Conservation (phyloP, 2,113 vertebrate genomes). For the Ailurus styani region DNA sequence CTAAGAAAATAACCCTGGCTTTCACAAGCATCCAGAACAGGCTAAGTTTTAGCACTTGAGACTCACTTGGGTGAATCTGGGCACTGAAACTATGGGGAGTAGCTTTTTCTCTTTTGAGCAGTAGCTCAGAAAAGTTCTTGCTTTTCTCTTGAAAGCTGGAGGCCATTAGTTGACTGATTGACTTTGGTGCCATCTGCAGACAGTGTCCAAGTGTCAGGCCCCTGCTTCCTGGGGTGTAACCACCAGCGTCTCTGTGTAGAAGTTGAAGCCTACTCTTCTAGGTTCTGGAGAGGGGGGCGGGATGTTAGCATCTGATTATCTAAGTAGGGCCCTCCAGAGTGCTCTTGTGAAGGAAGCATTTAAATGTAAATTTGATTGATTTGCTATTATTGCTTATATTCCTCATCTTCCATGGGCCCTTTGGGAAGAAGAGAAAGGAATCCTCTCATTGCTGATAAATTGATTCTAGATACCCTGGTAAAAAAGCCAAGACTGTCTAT, state of each 20-base stretch:
- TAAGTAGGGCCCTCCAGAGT: constrained; percentile 43
- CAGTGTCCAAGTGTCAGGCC: accelerated
- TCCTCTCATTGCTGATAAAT: constrained; percentile 64
- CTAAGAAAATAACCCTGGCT: not conserved
- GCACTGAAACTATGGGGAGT: not conserved
- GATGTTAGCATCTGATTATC: constrained; percentile 68
- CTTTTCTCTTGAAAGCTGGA: not conserved
- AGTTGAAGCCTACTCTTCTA: not conserved
- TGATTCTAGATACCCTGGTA: constrained; percentile 29
- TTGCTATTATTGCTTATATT: constrained; percentile 67
- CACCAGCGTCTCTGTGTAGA: constrained; percentile 12
- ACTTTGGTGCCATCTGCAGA: not conserved
- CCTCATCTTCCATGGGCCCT: constrained; percentile 66
- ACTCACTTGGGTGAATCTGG: not conserved
- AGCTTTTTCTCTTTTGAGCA: not conserved
- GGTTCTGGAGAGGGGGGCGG: not conserved
- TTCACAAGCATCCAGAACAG: not conserved
- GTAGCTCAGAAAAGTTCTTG: not conserved
- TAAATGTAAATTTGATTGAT: constrained; percentile 79
- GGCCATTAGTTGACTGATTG: not conserved
- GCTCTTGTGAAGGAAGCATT: constrained; percentile 57
- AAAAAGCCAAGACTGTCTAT: constrained; percentile 31
- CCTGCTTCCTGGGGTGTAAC: not conserved
- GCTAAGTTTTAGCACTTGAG: not conserved
- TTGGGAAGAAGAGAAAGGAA: constrained; percentile 68